These are phyloP conservation scores for Rhagoletis zephyria DNA, from an alignment of 1,140 invertebrate genomes.

Conservation along the genomic window DNA sequence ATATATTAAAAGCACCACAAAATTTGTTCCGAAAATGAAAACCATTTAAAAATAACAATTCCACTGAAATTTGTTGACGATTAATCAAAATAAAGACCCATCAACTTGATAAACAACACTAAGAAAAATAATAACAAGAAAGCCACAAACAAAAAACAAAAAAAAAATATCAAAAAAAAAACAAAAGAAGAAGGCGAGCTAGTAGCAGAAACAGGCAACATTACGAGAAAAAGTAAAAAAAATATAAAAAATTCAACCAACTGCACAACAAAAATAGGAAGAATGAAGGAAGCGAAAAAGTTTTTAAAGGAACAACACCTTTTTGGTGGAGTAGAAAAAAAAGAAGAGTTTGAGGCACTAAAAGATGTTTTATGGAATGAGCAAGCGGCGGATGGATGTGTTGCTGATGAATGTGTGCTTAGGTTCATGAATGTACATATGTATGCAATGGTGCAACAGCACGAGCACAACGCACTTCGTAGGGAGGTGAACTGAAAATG, in stretches of 20 bases:
- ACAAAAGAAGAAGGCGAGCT: background rate
- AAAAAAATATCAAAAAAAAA: background rate
- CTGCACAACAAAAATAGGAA: slow-evolving; percentile 14
- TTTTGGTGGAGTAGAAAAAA: background rate
- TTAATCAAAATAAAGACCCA: slow-evolving; percentile 54
- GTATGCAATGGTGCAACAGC: background rate
- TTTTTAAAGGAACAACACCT: background rate
- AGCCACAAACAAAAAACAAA: background rate
- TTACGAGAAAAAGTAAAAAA: background rate
- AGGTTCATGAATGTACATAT: background rate
- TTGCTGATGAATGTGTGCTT: too few relatives aligned
- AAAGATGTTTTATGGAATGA: too few relatives aligned
- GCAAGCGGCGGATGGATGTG: too few relatives aligned
- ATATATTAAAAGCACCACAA: background rate
- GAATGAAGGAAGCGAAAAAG: background rate
- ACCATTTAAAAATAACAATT: slow-evolving; percentile 52
- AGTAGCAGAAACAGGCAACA: background rate
- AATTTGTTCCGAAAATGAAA: slow-evolving; percentile 47
- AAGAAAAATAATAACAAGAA: background rate
- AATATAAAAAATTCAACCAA: background rate
- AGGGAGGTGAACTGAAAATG: background rate
- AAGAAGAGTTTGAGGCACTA: background rate
- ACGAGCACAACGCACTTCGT: background rate
- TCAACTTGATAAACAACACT: slow-evolving; percentile 46
- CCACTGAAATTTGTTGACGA: slow-evolving; percentile 47